A percentile compares a stretch with the other conserved stretches of the same genome.
These are phyloP conservation scores for Zophobas atratus DNA, from an alignment of 1,140 invertebrate species.

Conservation along the genomic window DNA sequence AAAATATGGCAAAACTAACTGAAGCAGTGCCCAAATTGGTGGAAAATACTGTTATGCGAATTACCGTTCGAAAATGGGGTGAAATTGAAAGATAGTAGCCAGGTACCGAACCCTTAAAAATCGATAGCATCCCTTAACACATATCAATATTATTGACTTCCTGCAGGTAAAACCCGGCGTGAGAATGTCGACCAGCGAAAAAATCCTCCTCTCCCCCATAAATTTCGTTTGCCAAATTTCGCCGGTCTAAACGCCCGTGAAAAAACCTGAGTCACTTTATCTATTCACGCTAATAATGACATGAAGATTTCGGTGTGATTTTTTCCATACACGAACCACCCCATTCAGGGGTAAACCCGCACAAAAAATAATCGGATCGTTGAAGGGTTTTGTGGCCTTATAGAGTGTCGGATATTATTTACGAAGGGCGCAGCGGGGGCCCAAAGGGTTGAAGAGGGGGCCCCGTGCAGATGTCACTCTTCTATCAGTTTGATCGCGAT, in stretches of 20 bases:
- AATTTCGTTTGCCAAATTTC: constrained; percentile 21
- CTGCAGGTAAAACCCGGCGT: constrained; percentile 23
- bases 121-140: constrained; percentile 5
- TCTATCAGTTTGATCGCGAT: constrained; percentile 14
- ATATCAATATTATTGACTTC: constrained; percentile 41
- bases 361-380: constrained; percentile 66
- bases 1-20: constrained; percentile 49
- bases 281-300: constrained; percentile 53
- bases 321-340: constrained; percentile 63
- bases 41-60: constrained; percentile 51
- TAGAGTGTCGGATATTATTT: constrained; percentile 65
- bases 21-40: constrained; percentile 44
- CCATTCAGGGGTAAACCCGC: constrained; percentile 59
- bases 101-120: constrained; percentile 23
- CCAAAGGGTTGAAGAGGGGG: constrained; percentile 62
- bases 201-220: constrained; percentile 1
- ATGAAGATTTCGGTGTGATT: constrained; percentile 56
- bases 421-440: constrained; percentile 56
- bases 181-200: neutral
- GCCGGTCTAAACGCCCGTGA: constrained; percentile 15
- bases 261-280: constrained; percentile 35
- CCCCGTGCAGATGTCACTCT: constrained; percentile 60
- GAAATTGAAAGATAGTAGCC: constrained; percentile 38
- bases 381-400: constrained; percentile 64
- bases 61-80: constrained; percentile 32